Percentiles rank a stretch among this genome's conserved stretches.
phyloP scores from a whole-genome alignment of 2,113 vertebrate genomes.

The Thunnus thynnus region DNA sequence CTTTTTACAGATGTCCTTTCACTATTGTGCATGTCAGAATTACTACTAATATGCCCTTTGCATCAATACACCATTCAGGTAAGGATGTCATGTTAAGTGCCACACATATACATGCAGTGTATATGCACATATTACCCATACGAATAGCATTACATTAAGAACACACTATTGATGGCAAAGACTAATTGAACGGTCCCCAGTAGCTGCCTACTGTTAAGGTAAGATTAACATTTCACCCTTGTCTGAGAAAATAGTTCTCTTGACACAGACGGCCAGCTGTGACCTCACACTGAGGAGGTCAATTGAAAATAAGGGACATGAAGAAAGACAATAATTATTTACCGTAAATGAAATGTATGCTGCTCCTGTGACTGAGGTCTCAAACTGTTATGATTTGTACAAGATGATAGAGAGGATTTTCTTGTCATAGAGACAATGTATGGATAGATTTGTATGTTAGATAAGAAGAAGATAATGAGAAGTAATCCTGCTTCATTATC shows the following conservation, averaged over 20 bases:
- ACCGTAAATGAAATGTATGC: no score
- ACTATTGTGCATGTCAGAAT: not conserved
- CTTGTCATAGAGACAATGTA: no score
- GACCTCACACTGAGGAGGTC: not conserved
- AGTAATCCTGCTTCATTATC: constrained; percentile 28
- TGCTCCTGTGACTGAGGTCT: no score
- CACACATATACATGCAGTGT: not conserved
- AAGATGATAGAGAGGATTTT: no score
- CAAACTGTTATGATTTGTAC: no score
- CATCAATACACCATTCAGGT: not conserved
- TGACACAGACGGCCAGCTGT: not conserved
- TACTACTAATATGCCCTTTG: not conserved
- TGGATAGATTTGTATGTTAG: no score
- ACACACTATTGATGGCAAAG: not conserved
- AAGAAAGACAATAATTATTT: no score
- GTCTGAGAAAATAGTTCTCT: not conserved
- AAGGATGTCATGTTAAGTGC: not conserved
- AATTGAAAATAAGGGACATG: no score
- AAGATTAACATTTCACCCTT: not conserved
- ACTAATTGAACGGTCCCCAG: not conserved
- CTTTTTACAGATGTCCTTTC: not conserved
- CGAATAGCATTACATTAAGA: not conserved
- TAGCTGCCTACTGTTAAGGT: not conserved
- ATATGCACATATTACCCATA: not conserved
- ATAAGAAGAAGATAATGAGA: no score